Evolutionary conservation across 2,797 vertebrate genomes (phyloP).

Genomic region (Sebastes kiyomatsui): DNA sequence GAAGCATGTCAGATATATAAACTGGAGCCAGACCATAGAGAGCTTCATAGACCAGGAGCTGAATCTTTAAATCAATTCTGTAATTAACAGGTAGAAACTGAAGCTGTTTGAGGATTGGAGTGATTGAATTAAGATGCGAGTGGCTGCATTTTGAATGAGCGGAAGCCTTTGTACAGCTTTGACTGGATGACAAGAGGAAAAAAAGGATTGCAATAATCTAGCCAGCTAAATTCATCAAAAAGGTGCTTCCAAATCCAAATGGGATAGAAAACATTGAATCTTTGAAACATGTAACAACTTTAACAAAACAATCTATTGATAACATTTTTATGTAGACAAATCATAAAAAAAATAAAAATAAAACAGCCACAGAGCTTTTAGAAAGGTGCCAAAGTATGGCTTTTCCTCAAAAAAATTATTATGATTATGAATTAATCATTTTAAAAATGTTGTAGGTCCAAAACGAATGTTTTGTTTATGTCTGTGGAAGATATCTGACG

Average conservation of each 20-base stretch:
- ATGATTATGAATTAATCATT: no score
- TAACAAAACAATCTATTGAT: neutral
- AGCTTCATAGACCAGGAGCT: slow-evolving; percentile 19
- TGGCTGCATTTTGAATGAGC: neutral
- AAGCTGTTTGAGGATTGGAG: neutral
- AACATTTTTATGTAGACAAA: no score
- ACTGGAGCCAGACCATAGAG: slow-evolving; percentile 36
- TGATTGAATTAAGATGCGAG: neutral
- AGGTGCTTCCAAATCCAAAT: neutral
- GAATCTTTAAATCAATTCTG: slow-evolving; percentile 21
- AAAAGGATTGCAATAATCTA: neutral
- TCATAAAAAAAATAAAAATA: no score
- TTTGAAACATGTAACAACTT: neutral
- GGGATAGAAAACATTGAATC: neutral
- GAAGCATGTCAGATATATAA: slow-evolving; percentile 48
- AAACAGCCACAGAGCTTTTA: no score
- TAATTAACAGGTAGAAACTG: slow-evolving; percentile 12
- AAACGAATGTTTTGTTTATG: no score
- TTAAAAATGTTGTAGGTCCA: no score
- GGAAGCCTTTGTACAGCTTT: neutral
- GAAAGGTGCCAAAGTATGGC: no score
- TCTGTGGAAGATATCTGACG: no score
- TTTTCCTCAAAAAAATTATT: no score
- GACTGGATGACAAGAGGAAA: neutral
- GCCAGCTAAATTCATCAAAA: neutral